These are phyloP conservation scores for Aspidiotus rigidus DNA, from an alignment of 2,888 invertebrate genomes.

Conservation along the genomic window DNA sequence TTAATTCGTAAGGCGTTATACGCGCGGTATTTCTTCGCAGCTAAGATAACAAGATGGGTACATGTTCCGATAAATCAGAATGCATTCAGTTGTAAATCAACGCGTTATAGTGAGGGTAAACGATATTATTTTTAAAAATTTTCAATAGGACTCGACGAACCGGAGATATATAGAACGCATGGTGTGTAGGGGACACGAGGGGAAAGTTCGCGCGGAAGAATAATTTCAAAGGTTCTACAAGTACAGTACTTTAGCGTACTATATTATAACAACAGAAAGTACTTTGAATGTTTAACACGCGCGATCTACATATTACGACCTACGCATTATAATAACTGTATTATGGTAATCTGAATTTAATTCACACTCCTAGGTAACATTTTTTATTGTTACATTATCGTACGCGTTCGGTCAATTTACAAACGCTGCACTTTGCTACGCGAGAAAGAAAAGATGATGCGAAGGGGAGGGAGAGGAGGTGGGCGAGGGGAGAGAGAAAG, in stretches of 20 bases:
- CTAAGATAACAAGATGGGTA: not conserved
- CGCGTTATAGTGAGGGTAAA: not conserved
- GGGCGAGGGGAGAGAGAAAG: too few relatives aligned
- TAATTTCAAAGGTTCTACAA: not conserved
- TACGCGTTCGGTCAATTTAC: not conserved
- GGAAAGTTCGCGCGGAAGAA: conserved; percentile 2
- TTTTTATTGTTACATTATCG: conserved; percentile 14
- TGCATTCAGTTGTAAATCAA: not conserved
- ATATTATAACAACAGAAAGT: not conserved
- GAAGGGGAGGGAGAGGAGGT: too few relatives aligned
- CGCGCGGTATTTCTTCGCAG: too few relatives aligned
- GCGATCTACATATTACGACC: conserved; percentile 17
- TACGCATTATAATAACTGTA: conserved; percentile 17
- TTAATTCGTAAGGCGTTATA: too few relatives aligned
- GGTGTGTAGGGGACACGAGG: not conserved
- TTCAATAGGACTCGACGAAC: not conserved
- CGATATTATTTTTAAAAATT: not conserved
- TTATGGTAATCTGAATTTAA: conserved; percentile 15
- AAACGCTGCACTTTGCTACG: too few relatives aligned
- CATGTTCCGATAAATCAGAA: conserved; percentile 4
- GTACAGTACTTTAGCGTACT: too few relatives aligned
- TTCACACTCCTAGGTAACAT: not conserved
- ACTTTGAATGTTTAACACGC: conserved; percentile 9
- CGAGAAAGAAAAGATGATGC: too few relatives aligned
- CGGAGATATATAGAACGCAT: too few relatives aligned